Conservation (phyloP, 2,888 invertebrate genomes). For the Noctua janthina region DNA sequence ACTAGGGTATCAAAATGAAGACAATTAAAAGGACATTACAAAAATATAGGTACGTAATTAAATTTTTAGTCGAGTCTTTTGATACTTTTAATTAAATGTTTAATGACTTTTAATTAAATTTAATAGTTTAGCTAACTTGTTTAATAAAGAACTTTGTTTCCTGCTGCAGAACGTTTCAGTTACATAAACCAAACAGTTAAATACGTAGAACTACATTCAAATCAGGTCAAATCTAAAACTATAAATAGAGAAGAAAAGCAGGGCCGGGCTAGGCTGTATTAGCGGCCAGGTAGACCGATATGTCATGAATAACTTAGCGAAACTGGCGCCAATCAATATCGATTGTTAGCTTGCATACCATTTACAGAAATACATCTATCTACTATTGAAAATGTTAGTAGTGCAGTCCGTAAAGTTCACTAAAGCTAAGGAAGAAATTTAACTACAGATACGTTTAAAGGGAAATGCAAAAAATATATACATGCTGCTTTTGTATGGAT, state of each 20-base stretch:
- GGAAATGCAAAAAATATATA: slow-evolving; percentile 26
- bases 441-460: slow-evolving; percentile 22
- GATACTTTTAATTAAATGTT: no score
- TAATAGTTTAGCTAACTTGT: no score
- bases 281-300: slow-evolving; percentile 11
- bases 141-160: neutral
- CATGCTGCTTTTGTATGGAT: slow-evolving; percentile 38
- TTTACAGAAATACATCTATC: slow-evolving; percentile 28
- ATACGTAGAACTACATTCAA: neutral
- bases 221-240: slow-evolving; percentile 22
- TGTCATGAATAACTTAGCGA: slow-evolving; percentile 52
- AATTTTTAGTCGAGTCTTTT: no score
- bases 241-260: slow-evolving; percentile 23
- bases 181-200: neutral
- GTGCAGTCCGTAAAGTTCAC: neutral
- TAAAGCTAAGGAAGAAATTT: slow-evolving; percentile 24
- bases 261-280: slow-evolving; percentile 27
- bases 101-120: no score
- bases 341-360: slow-evolving; percentile 55
- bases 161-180: neutral
- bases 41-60: no score
- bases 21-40: no score
- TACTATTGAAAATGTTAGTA: slow-evolving; percentile 43
- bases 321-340: slow-evolving; percentile 30
- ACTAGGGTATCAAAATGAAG: no score